phyloP scores from a whole-genome alignment of 92 coral and sea anemone genomes.

The Galaxea fascicularis region DNA sequence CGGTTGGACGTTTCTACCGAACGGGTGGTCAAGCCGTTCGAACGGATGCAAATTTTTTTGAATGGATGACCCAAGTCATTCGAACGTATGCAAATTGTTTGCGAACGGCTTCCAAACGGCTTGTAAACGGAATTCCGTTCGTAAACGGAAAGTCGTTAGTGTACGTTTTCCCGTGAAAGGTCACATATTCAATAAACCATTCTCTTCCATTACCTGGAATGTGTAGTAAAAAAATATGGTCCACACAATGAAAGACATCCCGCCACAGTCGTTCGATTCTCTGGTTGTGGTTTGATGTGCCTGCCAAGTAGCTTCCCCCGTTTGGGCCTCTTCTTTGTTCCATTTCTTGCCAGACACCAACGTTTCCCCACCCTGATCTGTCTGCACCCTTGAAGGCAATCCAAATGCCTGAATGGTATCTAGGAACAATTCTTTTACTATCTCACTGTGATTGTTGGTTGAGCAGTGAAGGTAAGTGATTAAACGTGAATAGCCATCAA shows the following conservation, averaged over 20 bases:
- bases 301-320: slow-evolving; percentile 52
- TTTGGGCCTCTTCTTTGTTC: slow-evolving; percentile 25
- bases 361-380: slow-evolving; percentile 55
- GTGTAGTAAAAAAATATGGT: slow-evolving; percentile 46
- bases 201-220: slow-evolving; percentile 54
- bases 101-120: no score
- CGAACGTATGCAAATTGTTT: no score
- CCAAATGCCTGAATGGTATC: not conserved
- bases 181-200: slow-evolving; percentile 44
- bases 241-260: slow-evolving; percentile 59
- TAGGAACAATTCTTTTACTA: slow-evolving; percentile 32
- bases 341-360: not conserved
- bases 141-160: no score
- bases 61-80: no score
- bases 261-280: slow-evolving; percentile 64
- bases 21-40: no score
- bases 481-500: slow-evolving; percentile 26
- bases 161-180: no score
- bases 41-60: no score
- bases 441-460: slow-evolving; percentile 34
- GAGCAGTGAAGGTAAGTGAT: slow-evolving; percentile 10
- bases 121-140: no score
- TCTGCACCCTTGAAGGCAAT: slow-evolving; percentile 42
- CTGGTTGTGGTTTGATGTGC: slow-evolving; percentile 60
- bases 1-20: no score